Conservation (phyloP, 2,888 invertebrate species). For the Caenorhabditis parvicauda region DNA sequence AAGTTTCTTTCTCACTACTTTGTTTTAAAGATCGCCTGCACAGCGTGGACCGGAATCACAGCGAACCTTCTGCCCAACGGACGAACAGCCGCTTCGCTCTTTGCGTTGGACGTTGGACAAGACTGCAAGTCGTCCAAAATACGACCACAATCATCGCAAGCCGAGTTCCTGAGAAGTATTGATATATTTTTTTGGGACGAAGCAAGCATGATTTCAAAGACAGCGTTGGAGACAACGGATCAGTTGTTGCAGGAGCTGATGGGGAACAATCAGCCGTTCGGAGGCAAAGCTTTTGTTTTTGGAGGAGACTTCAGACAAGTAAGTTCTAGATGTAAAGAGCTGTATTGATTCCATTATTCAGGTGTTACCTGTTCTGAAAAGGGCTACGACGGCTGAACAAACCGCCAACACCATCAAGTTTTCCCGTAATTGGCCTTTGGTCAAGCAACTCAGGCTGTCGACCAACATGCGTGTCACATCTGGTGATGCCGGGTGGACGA, state of each 20-base stretch:
- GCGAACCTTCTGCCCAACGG: conserved; percentile 65
- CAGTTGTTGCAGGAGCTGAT: conserved; percentile 10
- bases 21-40: neutral
- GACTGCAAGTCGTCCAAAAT: neutral
- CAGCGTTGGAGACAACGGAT: conserved; percentile 13
- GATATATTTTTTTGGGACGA: conserved; percentile 23
- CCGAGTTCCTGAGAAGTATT: conserved; percentile 1
- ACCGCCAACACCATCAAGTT: conserved; percentile 11
- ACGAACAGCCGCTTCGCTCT: conserved; percentile 63
- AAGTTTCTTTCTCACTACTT: too few species aligned
- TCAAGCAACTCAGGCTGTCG: conserved; percentile 3
- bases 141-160: conserved; percentile 7
- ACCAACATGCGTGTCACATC: conserved; percentile 9
- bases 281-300: too few species aligned
- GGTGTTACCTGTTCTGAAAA: conserved; percentile 16
- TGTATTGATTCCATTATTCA: too few species aligned
- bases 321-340: too few species aligned
- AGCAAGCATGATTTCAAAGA: conserved; percentile 22
- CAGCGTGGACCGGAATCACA: conserved; percentile 66
- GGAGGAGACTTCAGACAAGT: too few species aligned
- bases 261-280: too few species aligned
- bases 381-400: neutral
- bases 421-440: conserved; percentile 2
- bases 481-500: conserved; percentile 3
- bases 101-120: conserved; percentile 27